Conservation (phyloP, 2,888 invertebrate genomes). For the Polyommatus iphigenia region DNA sequence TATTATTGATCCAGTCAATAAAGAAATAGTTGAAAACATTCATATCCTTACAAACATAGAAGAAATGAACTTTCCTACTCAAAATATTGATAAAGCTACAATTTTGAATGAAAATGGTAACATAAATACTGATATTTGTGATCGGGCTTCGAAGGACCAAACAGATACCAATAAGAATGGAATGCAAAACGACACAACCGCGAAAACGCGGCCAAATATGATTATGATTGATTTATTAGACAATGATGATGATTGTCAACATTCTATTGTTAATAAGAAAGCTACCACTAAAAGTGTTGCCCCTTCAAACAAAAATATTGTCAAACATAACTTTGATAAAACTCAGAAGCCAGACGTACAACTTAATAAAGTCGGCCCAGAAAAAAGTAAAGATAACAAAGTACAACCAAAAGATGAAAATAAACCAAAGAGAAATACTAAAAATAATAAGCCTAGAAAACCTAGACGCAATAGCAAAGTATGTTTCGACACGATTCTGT, state of each 20-base stretch:
- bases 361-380: background rate
- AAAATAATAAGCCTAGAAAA: background rate
- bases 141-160: background rate
- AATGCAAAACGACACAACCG: background rate
- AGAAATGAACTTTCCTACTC: background rate
- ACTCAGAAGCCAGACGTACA: background rate
- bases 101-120: background rate
- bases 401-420: background rate
- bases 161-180: background rate
- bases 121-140: background rate
- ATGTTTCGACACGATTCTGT: background rate
- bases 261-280: background rate
- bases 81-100: background rate
- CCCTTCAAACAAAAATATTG: background rate
- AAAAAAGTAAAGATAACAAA: background rate
- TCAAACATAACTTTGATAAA: background rate
- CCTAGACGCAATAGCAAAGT: conserved; percentile 18
- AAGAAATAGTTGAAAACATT: conserved; percentile 16
- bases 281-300: background rate
- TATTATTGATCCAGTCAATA: conserved; percentile 29
- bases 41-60: background rate
- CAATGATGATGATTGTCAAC: background rate
- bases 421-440: background rate
- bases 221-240: background rate
- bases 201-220: background rate